Evolutionary conservation across 2,888 invertebrate genomes (phyloP), one percentile per base, ranked within the genome.

Genomic region (Oeneis ivallda): DNA sequence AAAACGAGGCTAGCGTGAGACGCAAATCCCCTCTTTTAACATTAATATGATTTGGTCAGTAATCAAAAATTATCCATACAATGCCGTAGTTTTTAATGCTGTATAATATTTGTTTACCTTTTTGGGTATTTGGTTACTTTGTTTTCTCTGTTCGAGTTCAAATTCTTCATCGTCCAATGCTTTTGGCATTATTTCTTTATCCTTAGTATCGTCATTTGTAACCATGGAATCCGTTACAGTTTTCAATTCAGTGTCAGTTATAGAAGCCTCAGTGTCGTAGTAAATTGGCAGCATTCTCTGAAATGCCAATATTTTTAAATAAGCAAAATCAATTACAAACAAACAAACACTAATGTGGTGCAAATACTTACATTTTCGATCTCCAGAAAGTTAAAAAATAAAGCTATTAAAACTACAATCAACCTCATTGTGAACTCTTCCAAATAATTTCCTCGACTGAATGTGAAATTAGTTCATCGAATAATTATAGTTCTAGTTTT

Each of bases 201-300:
- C 79, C 47, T 75, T 72, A 0, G 71, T 52, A 43, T 64, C 70
- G 13, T 75, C 76, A 26, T 71, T 71, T 32, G 73, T 74, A 10
- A 59, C 56, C 34, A 75, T 71, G 0, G 71, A 57, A 13, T 71
- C 62, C 32, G 75, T 68, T 39, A 70, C 64, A 0, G 70, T 37
- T 53, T 76, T 26, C 3, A 26, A 5, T 2, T 26, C 72, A 53
- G 63, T 64, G 47, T 75, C 74, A 13, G 67, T 65, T 15, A 65
- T 64, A 10, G 79, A 68, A 19, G 75, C 69, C 52, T 72, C 72
- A 11, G 76, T 76, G 43, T 75, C 74, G 67, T 77, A 79, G 53
- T 77, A 76, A 45, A 76, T 69, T 26, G 81, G 74, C 64, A 86
- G 62, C 76, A 84, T 79, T 75, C 78, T 79, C 87, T 87, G 74